These are phyloP conservation scores for Anoura caudifer DNA, from an alignment of 2,113 vertebrate species.

Conservation along the genomic window DNA sequence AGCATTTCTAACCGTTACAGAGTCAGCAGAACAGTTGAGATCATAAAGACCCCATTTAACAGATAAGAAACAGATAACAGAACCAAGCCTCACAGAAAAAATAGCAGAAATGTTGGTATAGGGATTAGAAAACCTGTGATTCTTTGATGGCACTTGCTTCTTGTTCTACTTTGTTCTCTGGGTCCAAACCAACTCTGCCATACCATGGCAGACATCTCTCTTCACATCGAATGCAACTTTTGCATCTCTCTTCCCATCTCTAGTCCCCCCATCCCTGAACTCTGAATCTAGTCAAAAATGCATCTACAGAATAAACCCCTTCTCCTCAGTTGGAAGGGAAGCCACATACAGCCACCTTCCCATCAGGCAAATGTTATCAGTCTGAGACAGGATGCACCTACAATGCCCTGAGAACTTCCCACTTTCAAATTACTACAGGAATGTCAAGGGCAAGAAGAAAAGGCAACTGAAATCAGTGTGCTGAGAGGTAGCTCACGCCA, in stretches of 20 bases:
- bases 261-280: neutral
- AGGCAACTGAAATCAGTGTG: neutral
- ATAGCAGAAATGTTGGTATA: neutral
- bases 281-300: neutral
- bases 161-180: neutral
- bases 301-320: neutral
- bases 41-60: neutral
- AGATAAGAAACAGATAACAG: constrained; percentile 5
- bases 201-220: neutral
- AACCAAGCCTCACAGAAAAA: neutral
- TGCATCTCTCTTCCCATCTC: neutral
- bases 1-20: neutral
- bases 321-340: neutral
- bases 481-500: neutral
- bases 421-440: neutral
- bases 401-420: neutral
- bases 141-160: neutral
- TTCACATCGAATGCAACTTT: neutral
- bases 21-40: neutral
- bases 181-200: neutral
- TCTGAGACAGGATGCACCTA: neutral
- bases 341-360: fast-evolving
- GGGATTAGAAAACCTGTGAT: neutral
- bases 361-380: neutral
- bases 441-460: constrained; percentile 55